Evolutionary conservation across 2,797 vertebrate species (phyloP).

Genomic region (Champsocephalus gunnari): DNA sequence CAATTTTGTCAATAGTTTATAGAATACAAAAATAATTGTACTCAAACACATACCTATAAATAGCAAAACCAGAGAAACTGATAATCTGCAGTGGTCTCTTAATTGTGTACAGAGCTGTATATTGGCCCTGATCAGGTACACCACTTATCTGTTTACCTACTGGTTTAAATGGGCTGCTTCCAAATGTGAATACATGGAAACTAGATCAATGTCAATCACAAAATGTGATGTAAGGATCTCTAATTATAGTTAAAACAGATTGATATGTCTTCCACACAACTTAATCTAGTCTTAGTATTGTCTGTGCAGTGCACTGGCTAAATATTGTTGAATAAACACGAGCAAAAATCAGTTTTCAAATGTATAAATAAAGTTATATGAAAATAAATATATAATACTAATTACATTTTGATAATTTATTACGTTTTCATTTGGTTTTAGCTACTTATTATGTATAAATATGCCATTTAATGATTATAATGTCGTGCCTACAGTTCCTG

Average conservation of each 20-base stretch:
- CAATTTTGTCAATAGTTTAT: too few species aligned
- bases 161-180: neutral
- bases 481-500: neutral
- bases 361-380: neutral
- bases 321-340: neutral
- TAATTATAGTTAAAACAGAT: neutral
- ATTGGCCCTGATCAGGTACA: neutral
- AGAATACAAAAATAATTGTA: too few species aligned
- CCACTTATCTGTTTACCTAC: neutral
- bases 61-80: too few species aligned
- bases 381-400: neutral
- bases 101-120: too few species aligned
- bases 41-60: too few species aligned
- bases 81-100: too few species aligned
- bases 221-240: slow-evolving; percentile 7
- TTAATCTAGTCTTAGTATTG: too few species aligned
- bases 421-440: neutral
- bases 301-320: too few species aligned
- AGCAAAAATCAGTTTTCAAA: neutral
- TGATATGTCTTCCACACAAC: slow-evolving; percentile 12
- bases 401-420: neutral
- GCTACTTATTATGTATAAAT: neutral
- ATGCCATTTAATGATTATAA: too few species aligned
- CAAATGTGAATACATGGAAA: neutral
- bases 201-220: neutral